A percentile compares a stretch with the other conserved stretches of the same genome.
These are phyloP conservation scores for Apus apus DNA, from an alignment of 2,113 vertebrate species.

Conservation along the genomic window DNA sequence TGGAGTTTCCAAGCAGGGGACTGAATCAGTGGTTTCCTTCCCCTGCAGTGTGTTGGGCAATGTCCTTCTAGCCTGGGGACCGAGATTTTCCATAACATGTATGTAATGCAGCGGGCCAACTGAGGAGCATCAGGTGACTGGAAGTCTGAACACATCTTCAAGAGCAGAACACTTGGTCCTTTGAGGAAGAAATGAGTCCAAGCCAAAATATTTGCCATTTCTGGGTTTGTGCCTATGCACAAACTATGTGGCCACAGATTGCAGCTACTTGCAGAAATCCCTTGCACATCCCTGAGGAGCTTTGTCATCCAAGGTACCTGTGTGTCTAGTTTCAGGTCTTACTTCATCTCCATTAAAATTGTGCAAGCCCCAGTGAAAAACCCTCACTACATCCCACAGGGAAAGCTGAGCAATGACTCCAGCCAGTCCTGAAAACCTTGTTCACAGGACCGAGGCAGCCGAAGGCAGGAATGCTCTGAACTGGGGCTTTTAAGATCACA, in stretches of 20 bases:
- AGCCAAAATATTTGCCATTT: background rate
- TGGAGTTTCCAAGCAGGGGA: background rate
- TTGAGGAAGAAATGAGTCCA: background rate
- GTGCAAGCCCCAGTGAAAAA: background rate
- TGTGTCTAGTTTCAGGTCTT: background rate
- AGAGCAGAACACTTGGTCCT: background rate
- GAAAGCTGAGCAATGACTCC: background rate
- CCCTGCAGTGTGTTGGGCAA: background rate
- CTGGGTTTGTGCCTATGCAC: too few species aligned
- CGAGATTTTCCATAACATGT: background rate
- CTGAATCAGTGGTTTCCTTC: conserved; percentile 36
- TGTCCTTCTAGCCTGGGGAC: background rate
- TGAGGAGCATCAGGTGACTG: background rate
- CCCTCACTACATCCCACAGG: background rate
- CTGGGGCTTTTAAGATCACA: background rate
- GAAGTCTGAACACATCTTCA: background rate
- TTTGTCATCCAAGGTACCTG: background rate
- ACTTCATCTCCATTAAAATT: background rate
- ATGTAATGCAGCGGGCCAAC: background rate
- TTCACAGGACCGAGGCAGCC: too few species aligned
- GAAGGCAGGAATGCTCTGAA: background rate
- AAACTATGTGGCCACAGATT: background rate
- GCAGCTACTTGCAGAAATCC: background rate
- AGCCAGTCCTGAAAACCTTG: background rate
- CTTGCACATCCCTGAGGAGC: background rate